Evolutionary conservation across 2,888 invertebrate species (phyloP).

Genomic region (Chaitophorus viminalis): DNA sequence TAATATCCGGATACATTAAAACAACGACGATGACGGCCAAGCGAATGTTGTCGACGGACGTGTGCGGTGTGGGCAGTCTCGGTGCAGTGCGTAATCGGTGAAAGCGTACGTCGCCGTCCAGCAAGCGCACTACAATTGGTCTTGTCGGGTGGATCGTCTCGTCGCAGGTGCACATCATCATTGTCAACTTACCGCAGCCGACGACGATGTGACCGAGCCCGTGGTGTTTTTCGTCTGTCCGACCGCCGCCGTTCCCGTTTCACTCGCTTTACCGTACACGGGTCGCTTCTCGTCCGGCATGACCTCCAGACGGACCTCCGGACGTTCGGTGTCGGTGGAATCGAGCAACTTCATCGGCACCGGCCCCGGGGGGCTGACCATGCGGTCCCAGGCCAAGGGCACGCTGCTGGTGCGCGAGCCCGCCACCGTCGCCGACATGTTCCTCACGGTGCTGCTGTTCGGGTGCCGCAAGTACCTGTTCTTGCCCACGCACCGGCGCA

Average conservation of each 20-base stretch:
- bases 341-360: neutral
- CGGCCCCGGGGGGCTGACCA: constrained; percentile 59
- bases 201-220: neutral
- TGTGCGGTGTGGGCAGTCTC: too few species aligned
- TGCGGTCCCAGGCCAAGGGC: constrained; percentile 72
- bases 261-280: too few species aligned
- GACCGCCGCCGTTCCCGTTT: neutral
- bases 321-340: constrained; percentile 38
- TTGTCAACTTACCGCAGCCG: too few species aligned
- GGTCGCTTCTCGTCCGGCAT: neutral
- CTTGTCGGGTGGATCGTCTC: too few species aligned
- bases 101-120: neutral
- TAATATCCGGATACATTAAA: too few species aligned
- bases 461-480: constrained; percentile 88
- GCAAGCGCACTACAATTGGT: too few species aligned
- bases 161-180: too few species aligned
- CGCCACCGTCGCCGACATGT: constrained; percentile 81
- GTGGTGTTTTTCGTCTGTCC: too few species aligned
- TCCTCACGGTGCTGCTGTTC: constrained; percentile 84
- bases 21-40: too few species aligned
- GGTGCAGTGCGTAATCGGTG: neutral
- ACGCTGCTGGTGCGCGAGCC: constrained; percentile 87
- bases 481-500: constrained; percentile 85
- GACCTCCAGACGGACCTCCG: constrained; percentile 4
- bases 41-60: too few species aligned